phyloP scores from a whole-genome alignment of 2,113 vertebrate species.

The Leptobrachium ailaonicum region DNA sequence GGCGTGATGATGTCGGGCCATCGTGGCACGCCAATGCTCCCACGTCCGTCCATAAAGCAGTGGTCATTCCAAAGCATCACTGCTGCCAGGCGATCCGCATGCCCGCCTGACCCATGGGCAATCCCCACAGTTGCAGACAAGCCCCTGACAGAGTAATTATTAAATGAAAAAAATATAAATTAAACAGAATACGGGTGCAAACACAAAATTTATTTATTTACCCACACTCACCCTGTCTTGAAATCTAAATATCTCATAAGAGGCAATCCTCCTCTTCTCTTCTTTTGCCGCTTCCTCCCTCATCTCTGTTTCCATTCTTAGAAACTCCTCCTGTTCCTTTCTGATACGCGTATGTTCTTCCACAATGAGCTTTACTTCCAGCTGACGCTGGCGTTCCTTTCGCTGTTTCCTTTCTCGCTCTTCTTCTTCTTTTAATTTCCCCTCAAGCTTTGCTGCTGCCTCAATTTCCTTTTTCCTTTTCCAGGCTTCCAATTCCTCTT shows the following conservation, averaged over 20 bases:
- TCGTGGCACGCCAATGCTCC: no score
- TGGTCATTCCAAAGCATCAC: no score
- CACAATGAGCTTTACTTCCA: conserved; percentile 70
- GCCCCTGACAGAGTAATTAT: no score
- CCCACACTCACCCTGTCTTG: conserved; percentile 73
- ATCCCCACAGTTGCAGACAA: no score
- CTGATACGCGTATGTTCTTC: conserved; percentile 70
- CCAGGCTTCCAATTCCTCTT: conserved; percentile 71
- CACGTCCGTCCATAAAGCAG: no score
- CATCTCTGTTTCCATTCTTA: conserved; percentile 63
- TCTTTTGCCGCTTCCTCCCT: conserved; percentile 67
- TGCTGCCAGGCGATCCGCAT: no score
- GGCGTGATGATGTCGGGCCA: no score
- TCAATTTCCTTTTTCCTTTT: conserved; percentile 70
- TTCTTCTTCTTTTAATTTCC: conserved; percentile 68
- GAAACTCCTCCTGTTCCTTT: conserved; percentile 71
- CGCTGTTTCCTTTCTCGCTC: conserved; percentile 65
- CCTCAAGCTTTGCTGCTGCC: conserved; percentile 65
- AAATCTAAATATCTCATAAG: conserved; percentile 72
- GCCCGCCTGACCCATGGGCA: no score
- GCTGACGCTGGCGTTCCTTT: conserved; percentile 67
- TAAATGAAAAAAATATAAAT: no score
- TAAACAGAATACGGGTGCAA: conserved; percentile 4
- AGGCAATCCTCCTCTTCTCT: conserved; percentile 66
- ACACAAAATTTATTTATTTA: no score